Evolutionary conservation across 2,888 invertebrate species (phyloP).

Genomic region (Parnassius smintheus): DNA sequence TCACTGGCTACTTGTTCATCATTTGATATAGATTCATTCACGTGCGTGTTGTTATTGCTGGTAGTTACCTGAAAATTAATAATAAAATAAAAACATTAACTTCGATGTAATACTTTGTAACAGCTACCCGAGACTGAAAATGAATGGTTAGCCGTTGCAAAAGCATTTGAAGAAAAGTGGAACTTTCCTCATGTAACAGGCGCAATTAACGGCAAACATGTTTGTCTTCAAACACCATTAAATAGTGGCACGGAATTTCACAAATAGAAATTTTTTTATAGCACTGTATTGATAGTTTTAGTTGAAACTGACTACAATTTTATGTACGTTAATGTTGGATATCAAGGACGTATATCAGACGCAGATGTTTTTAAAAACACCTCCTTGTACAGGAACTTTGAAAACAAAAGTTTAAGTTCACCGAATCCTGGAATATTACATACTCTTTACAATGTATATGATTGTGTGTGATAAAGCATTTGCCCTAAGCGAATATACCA

Average conservation of each 20-base stretch:
- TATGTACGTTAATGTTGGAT: slow-evolving; percentile 33
- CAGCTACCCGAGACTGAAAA: too few species aligned
- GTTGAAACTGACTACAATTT: slow-evolving; percentile 35
- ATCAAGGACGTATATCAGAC: slow-evolving; percentile 36
- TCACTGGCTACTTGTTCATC: too few species aligned
- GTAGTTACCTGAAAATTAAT: too few species aligned
- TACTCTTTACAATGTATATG: slow-evolving; percentile 27
- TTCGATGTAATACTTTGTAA: too few species aligned
- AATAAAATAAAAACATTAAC: too few species aligned
- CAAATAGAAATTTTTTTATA: slow-evolving; percentile 34
- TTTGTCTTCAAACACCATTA: slow-evolving; percentile 5
- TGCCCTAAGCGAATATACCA: slow-evolving; percentile 29
- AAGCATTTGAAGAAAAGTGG: too few species aligned
- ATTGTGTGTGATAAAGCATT: slow-evolving; percentile 29
- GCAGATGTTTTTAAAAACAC: slow-evolving; percentile 28
- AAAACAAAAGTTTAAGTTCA: slow-evolving; percentile 28
- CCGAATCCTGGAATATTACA: slow-evolving; percentile 32
- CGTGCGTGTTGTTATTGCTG: too few species aligned
- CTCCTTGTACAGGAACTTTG: slow-evolving; percentile 13
- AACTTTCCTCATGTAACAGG: too few species aligned
- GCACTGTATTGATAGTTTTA: slow-evolving; percentile 33
- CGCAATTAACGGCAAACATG: too few species aligned
- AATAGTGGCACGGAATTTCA: slow-evolving; percentile 25
- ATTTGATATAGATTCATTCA: too few species aligned
- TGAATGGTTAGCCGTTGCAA: too few species aligned